Base-by-base conservation (phyloP, 2,113 vertebrate species). In the Macquaria ambigua region DNA sequence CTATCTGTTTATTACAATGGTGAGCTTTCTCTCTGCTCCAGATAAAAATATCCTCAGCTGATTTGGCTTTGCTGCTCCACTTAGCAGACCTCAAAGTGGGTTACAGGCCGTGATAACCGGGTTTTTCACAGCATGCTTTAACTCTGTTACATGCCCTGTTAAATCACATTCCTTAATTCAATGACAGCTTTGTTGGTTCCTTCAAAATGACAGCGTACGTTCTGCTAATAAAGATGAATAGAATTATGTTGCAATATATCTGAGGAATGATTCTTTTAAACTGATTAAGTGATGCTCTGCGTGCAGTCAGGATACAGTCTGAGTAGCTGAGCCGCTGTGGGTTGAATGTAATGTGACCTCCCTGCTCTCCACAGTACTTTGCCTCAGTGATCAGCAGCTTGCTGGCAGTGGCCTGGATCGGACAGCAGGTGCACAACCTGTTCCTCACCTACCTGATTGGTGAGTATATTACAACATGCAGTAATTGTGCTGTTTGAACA, bases 341-440 rank as follows among this genome's bases (percentile, higher is more conserved):
- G 39, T 41, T 68, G 48, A 1, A 1, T 80, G 81, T 89, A 84
- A 91, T 3, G 1, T 43, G 69, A 82, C 46, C 48, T 37, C 50
- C 37, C 39, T 81, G 20, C 53, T 88, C 37, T 79, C 88, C 77
- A 6, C 72, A 99, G 98, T 99, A 99, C 94, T 99, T 99, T 92
- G 95, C 97, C 94, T 97, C 97, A 3, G 97, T 98, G 96, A 95
- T 99, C 86, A 92, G 96, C 89, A 95, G 95, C 84, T 95, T 99
- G 89, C 93, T 98, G 78, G 89, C 94, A 3, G 93, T 98, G 90
- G 98, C 98, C 78, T 99, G 98, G 98, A 96, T 99, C 74, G 98
- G 98, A 87, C 98, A 99, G 93, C 98, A 99, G 73, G 97, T 99
- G 87, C 98, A 99, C 93, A 99, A 99, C 92, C 97, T 99, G 58